phyloP scores from a whole-genome alignment of 2,113 vertebrate species.

The Pseudopodoces humilis region DNA sequence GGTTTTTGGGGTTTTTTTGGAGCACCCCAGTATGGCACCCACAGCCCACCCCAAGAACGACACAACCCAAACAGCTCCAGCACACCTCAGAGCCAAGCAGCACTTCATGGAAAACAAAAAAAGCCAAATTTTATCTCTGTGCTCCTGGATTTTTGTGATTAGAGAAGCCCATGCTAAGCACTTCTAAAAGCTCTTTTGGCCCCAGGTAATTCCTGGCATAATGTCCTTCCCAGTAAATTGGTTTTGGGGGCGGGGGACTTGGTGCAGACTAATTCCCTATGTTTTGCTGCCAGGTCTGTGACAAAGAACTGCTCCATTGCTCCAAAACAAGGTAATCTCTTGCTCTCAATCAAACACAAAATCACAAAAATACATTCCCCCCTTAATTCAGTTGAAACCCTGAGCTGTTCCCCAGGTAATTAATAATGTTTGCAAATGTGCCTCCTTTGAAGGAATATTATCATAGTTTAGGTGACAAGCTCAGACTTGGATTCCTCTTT shows the following conservation, averaged over 20 bases:
- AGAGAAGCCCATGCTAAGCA: background rate
- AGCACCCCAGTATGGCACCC: background rate
- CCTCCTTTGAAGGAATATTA: slow-evolving; percentile 26
- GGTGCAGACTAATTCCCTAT: background rate
- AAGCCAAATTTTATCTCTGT: background rate
- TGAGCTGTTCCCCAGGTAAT: background rate
- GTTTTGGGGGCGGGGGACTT: background rate
- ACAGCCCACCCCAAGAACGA: background rate
- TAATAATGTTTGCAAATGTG: background rate
- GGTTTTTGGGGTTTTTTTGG: background rate
- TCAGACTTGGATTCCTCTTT: slow-evolving; percentile 18
- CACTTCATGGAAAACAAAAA: background rate
- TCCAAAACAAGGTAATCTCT: background rate
- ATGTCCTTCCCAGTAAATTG: slow-evolving; percentile 40
- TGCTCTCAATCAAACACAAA: background rate
- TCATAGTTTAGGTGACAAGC: slow-evolving; percentile 12
- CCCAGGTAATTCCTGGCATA: slow-evolving; percentile 42
- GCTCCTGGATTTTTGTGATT: background rate
- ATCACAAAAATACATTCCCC: background rate
- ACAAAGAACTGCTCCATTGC: slow-evolving; percentile 11
- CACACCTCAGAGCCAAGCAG: background rate
- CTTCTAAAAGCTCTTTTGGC: slow-evolving; percentile 36
- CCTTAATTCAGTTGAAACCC: slow-evolving; percentile 7
- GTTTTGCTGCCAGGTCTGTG: slow-evolving; percentile 6
- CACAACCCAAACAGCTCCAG: background rate